Base-by-base conservation (phyloP, 2,888 invertebrate species). In the Acleris literana region DNA sequence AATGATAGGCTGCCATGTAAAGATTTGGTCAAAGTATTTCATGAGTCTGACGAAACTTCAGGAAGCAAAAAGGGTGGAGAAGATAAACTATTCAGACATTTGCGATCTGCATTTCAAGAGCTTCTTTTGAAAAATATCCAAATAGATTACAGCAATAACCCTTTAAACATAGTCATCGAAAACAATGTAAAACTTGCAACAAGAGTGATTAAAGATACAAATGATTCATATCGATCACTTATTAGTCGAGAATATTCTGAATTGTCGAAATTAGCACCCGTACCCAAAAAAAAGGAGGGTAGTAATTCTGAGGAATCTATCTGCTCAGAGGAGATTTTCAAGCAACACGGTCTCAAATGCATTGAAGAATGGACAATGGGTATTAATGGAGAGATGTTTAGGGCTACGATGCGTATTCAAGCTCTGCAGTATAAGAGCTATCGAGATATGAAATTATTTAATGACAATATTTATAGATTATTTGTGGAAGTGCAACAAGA, bases 341-440 rank as follows among this genome's bases (percentile, higher is more conserved):
- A 87, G 74, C 64, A 72, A 46, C 90, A 91, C 70, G 85, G 83
- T 60, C 69, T 90, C 17, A 92, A 87, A 76, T 91, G 90, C 72
- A 77, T 94, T 17, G 88, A 93, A 25, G 95, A 95, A 80, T 95
- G 95, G 94, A 83, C 84, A 18, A 90, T 90, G 78, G 94, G 93
- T 11, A 78, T 94, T 5, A 87, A 90, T 63, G 94, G 94, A 25
- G 95, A 95, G 85, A 86, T 90, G 74, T 88, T 84, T 65, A 85
- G 95, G 70, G 86, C 88, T 1, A 85, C 80, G 54, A 75, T 93
- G 54, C 89, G 94, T 55, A 75, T 94, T 63, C 70, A 76, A 33
- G 87, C 82, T 70, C 73, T 86, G 70, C 83, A 89, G 70, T 74
- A 88, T 73, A 84, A 92, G 82, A 86, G 88, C 70, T 83, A 84